Percentiles rank a stretch among this genome's conserved stretches.
These are phyloP conservation scores for Misgurnus mizolepis DNA, from an alignment of 2,113 vertebrate genomes.

Conservation along the genomic window DNA sequence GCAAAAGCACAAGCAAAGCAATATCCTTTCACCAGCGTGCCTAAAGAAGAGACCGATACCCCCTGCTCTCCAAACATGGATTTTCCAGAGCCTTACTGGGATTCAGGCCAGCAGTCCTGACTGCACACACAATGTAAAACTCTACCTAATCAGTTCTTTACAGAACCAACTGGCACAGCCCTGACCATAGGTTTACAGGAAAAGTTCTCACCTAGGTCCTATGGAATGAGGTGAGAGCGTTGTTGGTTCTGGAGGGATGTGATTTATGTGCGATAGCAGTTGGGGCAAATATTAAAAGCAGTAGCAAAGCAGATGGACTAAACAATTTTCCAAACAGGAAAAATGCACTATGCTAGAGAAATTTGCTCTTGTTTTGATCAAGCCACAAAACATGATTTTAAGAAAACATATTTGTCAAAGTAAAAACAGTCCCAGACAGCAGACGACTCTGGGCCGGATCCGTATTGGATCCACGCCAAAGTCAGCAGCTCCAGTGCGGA, in stretches of 20 bases:
- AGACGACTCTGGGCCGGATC: too few species aligned
- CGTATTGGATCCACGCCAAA: too few species aligned
- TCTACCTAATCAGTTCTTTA: conserved; percentile 76
- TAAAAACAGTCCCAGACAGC: too few species aligned
- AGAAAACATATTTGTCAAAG: too few species aligned
- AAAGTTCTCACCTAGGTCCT: conserved; percentile 48
- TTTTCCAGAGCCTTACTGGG: conserved; percentile 73
- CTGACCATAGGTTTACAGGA: conserved; percentile 48
- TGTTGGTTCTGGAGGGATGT: not conserved
- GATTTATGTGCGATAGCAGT: not conserved
- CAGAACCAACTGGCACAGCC: conserved; percentile 57
- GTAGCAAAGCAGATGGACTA: not conserved
- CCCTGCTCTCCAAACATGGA: conserved; percentile 67
- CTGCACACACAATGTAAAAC: conserved; percentile 71
- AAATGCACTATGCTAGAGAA: too few species aligned
- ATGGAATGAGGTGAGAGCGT: not conserved
- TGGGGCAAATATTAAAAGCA: not conserved
- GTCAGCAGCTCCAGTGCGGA: too few species aligned
- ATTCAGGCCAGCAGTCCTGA: conserved; percentile 61
- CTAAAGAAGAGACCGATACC: conserved; percentile 69
- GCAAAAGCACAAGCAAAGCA: conserved; percentile 70
- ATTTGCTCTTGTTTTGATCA: too few species aligned
- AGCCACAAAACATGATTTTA: too few species aligned
- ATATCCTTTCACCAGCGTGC: conserved; percentile 73
- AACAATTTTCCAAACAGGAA: too few species aligned